phyloP scores from a whole-genome alignment of 2,797 vertebrate species.

The Cossypha heuglini region DNA sequence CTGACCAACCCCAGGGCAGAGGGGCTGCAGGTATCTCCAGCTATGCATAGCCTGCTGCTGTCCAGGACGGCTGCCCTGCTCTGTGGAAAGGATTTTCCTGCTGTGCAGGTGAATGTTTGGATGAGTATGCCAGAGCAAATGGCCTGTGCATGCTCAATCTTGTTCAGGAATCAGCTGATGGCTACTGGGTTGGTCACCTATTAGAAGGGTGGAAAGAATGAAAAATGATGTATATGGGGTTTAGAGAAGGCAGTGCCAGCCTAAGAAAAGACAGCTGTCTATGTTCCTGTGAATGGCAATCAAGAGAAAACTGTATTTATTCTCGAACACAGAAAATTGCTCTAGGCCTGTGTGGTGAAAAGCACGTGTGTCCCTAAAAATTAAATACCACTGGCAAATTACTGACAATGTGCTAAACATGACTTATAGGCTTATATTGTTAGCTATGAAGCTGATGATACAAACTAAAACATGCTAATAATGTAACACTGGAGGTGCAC shows the following conservation, averaged over 20 bases:
- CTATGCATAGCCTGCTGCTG: not conserved
- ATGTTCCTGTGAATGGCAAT: not conserved
- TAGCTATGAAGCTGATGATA: not conserved
- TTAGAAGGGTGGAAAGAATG: not conserved
- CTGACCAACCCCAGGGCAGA: not conserved
- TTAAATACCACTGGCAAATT: constrained; percentile 13
- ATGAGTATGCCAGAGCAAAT: not conserved
- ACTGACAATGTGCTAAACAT: constrained; percentile 10
- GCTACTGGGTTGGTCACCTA: not conserved
- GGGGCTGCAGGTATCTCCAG: not conserved
- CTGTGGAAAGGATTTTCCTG: not conserved
- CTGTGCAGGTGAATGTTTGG: not conserved
- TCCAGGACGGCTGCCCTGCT: not conserved
- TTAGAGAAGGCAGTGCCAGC: not conserved
- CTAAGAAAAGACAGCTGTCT: not conserved
- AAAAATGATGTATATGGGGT: not conserved
- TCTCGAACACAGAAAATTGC: not conserved
- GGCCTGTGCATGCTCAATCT: not conserved
- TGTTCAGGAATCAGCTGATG: not conserved
- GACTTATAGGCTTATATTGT: not conserved
- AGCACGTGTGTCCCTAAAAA: not conserved
- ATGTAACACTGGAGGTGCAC: not conserved
- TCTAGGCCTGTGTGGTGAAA: not conserved
- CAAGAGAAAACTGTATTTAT: not conserved
- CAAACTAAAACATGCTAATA: constrained; percentile 28